Evolutionary conservation across 2,888 invertebrate species (phyloP).

Genomic region (Drosophila affinis): DNA sequence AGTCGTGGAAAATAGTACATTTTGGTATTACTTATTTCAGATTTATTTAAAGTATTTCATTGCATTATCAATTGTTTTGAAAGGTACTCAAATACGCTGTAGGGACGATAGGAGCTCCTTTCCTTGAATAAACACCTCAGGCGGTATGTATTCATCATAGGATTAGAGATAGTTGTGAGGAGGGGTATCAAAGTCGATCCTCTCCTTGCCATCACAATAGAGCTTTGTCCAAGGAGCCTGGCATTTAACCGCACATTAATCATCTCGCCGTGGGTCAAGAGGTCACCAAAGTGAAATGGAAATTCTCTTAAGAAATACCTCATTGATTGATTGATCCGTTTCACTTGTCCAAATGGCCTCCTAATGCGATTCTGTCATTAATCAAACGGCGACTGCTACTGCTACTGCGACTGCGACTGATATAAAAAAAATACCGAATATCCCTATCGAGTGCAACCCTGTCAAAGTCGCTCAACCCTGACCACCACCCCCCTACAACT

Average conservation of each 20-base stretch:
- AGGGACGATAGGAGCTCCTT: no score
- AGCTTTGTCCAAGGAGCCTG: background rate
- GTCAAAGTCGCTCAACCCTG: conserved; percentile 1
- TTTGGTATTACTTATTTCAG: no score
- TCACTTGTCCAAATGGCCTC: conserved; percentile 34
- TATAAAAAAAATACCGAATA: background rate
- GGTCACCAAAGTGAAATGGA: conserved; percentile 33
- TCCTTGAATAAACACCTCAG: no score
- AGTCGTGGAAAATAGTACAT: no score
- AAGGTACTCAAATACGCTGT: no score
- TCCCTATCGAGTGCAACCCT: conserved; percentile 13
- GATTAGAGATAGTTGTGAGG: no score
- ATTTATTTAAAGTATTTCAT: no score
- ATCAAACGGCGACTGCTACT: conserved; percentile 18
- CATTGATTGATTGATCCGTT: conserved; percentile 45
- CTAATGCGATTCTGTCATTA: conserved; percentile 46
- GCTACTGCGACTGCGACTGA: background rate
- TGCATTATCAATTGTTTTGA: no score
- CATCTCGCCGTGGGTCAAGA: conserved; percentile 28
- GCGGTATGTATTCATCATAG: no score
- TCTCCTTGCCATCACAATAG: no score
- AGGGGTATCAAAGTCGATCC: no score
- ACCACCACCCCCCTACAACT: background rate
- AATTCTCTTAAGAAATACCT: conserved; percentile 15
- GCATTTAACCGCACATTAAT: conserved; percentile 26